Evolutionary conservation across 2,113 vertebrate genomes (phyloP), one percentile per base, ranked within the genome.

Genomic region (Willisornis vidua): DNA sequence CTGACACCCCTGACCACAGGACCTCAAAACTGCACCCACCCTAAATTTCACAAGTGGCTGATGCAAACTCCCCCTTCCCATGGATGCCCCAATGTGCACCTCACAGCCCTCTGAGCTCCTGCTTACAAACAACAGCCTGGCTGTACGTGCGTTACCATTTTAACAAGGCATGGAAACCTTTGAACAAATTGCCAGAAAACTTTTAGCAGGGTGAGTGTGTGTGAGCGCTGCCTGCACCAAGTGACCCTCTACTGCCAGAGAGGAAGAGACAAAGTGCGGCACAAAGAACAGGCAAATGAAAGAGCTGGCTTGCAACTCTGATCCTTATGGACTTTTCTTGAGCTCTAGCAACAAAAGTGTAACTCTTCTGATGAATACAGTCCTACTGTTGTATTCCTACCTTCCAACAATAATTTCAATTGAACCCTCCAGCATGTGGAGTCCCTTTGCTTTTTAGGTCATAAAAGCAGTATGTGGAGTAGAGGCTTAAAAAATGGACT

Each of bases 381-480:
- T 94, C 97, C 97, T 95, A 97, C 97, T 96, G 97, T 89, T 97
- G 97, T 93, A 97, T 97, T 97, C 93, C 97, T 97, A 85, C 63
- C 85, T 96, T 97, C 97, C 97, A 97, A 97, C 97, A 97, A 97
- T 97, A 94, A 95, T 95, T 97, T 97, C 97, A 96, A 96, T 97
- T 97, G 96, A 97, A 97, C 95, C 92, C 94, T 96, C 89, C 91
- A 96, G 95, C 97, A 97, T 97, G 97, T 79, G 97, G 96, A 94
- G 96, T 97, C 87, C 89, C 86, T 97, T 97, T 97, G 92, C 97
- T 97, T 97, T 97, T 96, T 95, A 97, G 97, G 97, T 97, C 97
- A 97, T 96, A 96, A 97, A 97, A 97, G 96, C 89, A 91, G 74
- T 95, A 93, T 77, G 92, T 97, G 96, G 97, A 97, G 96, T 90